Evolutionary conservation across 2,888 invertebrate genomes (phyloP), one percentile per base, ranked within the genome.

Genomic region (Mimas tiliae): DNA sequence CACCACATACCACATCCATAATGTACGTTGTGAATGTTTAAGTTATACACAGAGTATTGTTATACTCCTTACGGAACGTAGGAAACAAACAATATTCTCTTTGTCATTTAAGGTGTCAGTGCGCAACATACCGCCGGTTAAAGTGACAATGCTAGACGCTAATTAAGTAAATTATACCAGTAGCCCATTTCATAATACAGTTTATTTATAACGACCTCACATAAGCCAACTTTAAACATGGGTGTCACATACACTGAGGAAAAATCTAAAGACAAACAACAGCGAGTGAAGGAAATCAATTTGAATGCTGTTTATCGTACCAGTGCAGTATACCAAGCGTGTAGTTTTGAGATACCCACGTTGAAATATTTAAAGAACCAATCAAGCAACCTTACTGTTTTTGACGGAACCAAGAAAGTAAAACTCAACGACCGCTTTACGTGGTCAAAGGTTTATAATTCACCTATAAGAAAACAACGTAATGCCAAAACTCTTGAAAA

Each of bases 401-500:
- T 34, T 58, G 68, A 70, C 67, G 55, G 72, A 62, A 68, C 27
- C 34, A 69, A 67, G 4, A 69, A 74, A 69, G 70, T 47, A 34
- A 68, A 75, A 69, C 45, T 67, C 65, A 67, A 68, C 42, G 65
- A 73, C 63, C 48, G 53, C 38, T 82, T 78, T 62, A 75, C 79
- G 19, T 88, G 86, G 87, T 83, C 86, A 1, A 89, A 88, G 72
- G 82, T 85, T 11, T 84, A 83, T 67, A 76, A 82, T 72, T 84
- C 88, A 1, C 85, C 86, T 16, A 68, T 76, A 50, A 45, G 62
- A 48, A 73, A 70, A 66, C 75, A 55, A 12, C 19, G 34, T 34
- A 8, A 63, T n/a, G 33, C 8, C 27, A 58, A 42, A 12, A 58
- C 8, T 11, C 3, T 42, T 7, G 58, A 58, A 7, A 38, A 58